Conservation (phyloP, 2,797 vertebrate species). For the Anabas testudineus region DNA sequence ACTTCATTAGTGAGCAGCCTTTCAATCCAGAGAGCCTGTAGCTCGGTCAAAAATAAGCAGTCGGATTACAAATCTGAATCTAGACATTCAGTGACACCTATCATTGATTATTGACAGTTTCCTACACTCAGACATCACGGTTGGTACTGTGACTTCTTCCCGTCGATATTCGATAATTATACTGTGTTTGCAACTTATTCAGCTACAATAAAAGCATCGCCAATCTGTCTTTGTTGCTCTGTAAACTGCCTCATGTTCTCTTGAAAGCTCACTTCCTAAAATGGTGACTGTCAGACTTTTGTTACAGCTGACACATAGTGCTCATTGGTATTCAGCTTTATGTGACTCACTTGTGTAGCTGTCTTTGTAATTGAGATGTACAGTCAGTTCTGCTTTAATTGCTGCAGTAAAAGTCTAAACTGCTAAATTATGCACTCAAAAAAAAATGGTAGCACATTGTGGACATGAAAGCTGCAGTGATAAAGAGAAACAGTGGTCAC, state of each 20-base stretch:
- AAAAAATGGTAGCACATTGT: neutral
- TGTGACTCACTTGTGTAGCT: constrained; percentile 64
- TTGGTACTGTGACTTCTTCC: constrained; percentile 17
- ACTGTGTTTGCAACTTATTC: constrained; percentile 33
- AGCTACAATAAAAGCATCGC: constrained; percentile 33
- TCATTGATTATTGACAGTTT: neutral
- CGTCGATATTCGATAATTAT: constrained; percentile 31
- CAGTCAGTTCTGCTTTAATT: constrained; percentile 42
- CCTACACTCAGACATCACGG: neutral
- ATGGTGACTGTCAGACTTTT: constrained; percentile 65
- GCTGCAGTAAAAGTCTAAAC: constrained; percentile 35
- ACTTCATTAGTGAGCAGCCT: neutral
- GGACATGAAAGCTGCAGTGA: constrained; percentile 26
- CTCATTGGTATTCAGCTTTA: constrained; percentile 62
- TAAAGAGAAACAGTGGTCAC: constrained; percentile 15
- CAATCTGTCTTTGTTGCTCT: constrained; percentile 53
- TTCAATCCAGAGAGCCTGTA: neutral
- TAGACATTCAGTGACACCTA: neutral
- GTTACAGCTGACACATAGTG: constrained; percentile 53
- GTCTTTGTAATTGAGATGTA: constrained; percentile 63
- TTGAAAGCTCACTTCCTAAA: constrained; percentile 31
- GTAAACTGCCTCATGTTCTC: constrained; percentile 50
- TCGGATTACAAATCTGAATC: neutral
- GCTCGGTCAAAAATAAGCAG: neutral
- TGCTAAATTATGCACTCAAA: constrained; percentile 26